phyloP scores from a whole-genome alignment of 2,113 vertebrate species.

The Emydura subglobosa region DNA sequence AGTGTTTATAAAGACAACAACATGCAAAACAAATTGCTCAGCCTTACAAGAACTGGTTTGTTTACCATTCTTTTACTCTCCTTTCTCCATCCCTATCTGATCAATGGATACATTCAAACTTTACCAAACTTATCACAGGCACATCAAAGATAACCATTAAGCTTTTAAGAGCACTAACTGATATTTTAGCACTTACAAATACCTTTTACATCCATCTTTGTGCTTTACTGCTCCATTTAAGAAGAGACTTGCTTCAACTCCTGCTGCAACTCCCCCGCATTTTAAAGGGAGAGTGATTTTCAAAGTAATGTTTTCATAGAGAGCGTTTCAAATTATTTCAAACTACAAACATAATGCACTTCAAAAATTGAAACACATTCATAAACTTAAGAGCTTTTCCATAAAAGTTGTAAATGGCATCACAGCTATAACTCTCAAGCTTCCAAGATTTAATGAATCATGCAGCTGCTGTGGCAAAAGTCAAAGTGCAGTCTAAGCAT shows the following conservation, averaged over 20 bases:
- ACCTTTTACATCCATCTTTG: conserved; percentile 34
- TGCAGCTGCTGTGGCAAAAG: background rate
- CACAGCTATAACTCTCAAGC: conserved; percentile 46
- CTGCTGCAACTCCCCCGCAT: background rate
- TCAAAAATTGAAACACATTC: conserved; percentile 62
- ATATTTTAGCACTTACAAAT: conserved; percentile 72
- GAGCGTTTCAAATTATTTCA: conserved; percentile 52
- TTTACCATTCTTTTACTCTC: background rate
- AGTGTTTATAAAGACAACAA: background rate
- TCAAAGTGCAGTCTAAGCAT: conserved; percentile 56
- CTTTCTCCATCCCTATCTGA: background rate
- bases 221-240: conserved; percentile 47
- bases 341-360: conserved; percentile 61
- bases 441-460: conserved; percentile 55
- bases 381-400: conserved; percentile 62
- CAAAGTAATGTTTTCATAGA: conserved; percentile 3
- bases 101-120: conserved; percentile 63
- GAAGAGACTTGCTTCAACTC: background rate
- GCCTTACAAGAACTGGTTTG: fast-evolving
- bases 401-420: conserved; percentile 60
- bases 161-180: conserved; percentile 71
- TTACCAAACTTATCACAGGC: conserved; percentile 59
- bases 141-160: conserved; percentile 68
- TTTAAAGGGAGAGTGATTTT: conserved; percentile 10
- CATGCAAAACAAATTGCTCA: background rate